Conservation (phyloP, 2,888 invertebrate species). For the Xanthostigma xanthostigma region DNA sequence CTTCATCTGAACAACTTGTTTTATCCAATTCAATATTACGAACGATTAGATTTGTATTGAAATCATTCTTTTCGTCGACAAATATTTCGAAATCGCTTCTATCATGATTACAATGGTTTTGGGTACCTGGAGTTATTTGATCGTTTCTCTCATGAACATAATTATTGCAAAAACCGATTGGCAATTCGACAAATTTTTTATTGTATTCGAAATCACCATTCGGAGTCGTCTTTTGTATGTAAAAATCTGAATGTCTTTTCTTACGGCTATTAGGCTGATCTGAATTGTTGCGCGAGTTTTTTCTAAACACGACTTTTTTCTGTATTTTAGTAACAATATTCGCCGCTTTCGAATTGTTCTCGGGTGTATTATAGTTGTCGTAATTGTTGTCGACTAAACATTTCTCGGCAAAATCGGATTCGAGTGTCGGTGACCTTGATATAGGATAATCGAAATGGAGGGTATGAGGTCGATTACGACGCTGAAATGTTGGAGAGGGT, state of each 20-base stretch:
- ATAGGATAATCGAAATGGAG: constrained; percentile 18
- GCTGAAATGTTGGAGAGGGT: constrained; percentile 25
- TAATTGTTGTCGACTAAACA: constrained; percentile 1
- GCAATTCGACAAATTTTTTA: constrained; percentile 1
- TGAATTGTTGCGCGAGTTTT: too few relatives aligned
- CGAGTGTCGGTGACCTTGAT: constrained; percentile 6
- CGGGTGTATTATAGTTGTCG: background rate
- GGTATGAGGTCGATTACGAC: constrained; percentile 20
- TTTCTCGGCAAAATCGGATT: constrained; percentile 3
- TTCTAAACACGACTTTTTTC: background rate
- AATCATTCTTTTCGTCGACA: too few relatives aligned
- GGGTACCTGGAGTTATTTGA: background rate
- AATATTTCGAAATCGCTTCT: too few relatives aligned
- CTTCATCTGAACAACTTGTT: too few relatives aligned
- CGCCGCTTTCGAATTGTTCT: background rate
- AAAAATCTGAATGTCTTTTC: too few relatives aligned
- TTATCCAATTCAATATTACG: too few relatives aligned
- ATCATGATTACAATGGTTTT: too few relatives aligned
- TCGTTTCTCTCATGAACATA: background rate
- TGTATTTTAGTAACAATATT: background rate
- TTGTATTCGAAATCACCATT: background rate
- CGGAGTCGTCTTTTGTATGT: background rate
- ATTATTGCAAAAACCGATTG: constrained; percentile 3
- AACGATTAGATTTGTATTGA: too few relatives aligned
- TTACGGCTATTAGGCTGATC: too few relatives aligned